Evolutionary conservation across 2,888 invertebrate species (phyloP), one percentile per base, ranked within the genome.

Genomic region (Theretra japonica): DNA sequence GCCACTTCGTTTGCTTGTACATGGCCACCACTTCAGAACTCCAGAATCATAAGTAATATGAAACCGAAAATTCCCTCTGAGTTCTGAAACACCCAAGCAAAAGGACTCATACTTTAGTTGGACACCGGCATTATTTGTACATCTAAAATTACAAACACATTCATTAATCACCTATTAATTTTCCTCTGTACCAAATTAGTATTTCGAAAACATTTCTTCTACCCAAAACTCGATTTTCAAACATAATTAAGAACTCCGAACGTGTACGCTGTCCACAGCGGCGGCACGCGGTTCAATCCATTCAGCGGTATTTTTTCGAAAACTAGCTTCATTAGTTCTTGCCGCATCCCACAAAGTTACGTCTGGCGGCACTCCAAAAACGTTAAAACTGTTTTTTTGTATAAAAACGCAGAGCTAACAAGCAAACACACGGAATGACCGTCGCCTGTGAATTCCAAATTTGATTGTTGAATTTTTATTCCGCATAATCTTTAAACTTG

Each of bases 341-440:
- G 48, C 41, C 21, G 21, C 33, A 62, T 62, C 21, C 59, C 28
- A 17, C 21, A 65, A 65, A 65, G 41, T 65, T 65, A 23, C 41
- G 41, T 48, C 48, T 65, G 65, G 65, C 65, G 65, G 41, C 17
- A 41, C 15, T 65, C 65, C 65, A 65, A 65, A 60, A 65, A 65
- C 48, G 65, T 23, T 41, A 65, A 48, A 48, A 19, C 33, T n/a
- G 17, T 23, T 17, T 41, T 62, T 65, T 48, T 59, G 7, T 30
- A 19, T 19, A 59, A 59, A 60, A 59, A 41, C 21, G 15, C 62
- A 62, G 21, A 23, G 65, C 65, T 65, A 48, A 65, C 65, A 65
- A 65, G 65, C 41, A 23, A 11, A 25, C n/a, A 19, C 48, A 41
- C 48, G 5, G 41, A 48, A 48, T 65, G 65, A 65, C 65, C 48